Percentiles rank a stretch among this genome's conserved stretches.
phyloP scores from a whole-genome alignment of 1,140 invertebrate genomes.

The Sycophaga agraensis region DNA sequence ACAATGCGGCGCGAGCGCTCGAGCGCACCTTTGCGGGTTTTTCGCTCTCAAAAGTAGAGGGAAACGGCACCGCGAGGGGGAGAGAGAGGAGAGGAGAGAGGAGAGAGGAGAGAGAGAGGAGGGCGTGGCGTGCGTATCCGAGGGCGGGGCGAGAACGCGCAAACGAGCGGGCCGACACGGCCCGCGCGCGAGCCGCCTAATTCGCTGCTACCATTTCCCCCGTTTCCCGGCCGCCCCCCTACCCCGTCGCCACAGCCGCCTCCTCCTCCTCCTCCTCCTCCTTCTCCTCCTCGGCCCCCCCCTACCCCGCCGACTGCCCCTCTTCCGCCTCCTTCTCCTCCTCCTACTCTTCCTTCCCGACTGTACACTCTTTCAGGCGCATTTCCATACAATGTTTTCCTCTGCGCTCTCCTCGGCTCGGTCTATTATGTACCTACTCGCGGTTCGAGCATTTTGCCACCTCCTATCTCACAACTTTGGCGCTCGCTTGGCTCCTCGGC shows the following conservation, averaged over 20 bases:
- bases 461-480: too few relatives aligned
- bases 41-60: not conserved
- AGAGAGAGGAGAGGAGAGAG: not conserved
- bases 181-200: too few relatives aligned
- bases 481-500: too few relatives aligned
- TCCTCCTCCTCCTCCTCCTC: too few relatives aligned
- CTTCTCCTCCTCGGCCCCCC: too few relatives aligned
- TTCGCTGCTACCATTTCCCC: too few relatives aligned
- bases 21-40: not conserved
- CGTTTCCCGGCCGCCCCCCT: too few relatives aligned
- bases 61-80: not conserved
- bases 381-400: slow-evolving; percentile 15
- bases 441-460: too few relatives aligned
- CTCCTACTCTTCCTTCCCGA: too few relatives aligned
- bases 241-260: too few relatives aligned
- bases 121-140: slow-evolving; percentile 5
- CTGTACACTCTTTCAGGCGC: not conserved
- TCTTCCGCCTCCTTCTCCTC: too few relatives aligned
- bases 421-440: not conserved
- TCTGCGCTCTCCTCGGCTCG: not conserved
- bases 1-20: not conserved
- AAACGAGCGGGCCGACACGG: not conserved
- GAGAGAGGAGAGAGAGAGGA: not conserved
- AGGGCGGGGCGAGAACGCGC: slow-evolving; percentile 13
- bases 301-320: too few relatives aligned